phyloP scores from a whole-genome alignment of 1,140 invertebrate genomes.

The Gyrodactylus salaris region DNA sequence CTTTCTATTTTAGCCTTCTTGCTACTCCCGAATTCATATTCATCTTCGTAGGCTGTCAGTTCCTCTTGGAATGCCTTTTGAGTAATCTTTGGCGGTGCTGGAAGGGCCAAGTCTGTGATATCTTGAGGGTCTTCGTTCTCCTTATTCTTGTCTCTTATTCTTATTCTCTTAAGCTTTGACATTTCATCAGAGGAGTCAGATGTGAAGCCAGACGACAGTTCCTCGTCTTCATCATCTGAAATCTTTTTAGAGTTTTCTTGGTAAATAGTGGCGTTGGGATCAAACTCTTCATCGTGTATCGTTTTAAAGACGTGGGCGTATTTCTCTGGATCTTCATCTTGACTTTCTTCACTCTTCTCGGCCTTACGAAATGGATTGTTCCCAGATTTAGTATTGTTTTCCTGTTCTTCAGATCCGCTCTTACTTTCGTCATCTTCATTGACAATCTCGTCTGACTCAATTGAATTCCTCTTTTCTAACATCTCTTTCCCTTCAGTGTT shows the following conservation, averaged over 20 bases:
- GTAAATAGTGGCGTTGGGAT: neutral
- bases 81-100: neutral
- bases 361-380: conserved; percentile 6
- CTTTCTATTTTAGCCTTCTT: neutral
- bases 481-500: neutral
- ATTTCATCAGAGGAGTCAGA: neutral
- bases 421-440: neutral
- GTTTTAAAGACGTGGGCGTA: neutral
- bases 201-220: neutral
- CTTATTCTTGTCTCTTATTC: neutral
- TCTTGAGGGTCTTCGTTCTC: neutral
- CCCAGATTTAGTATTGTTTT: neutral
- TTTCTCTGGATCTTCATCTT: neutral
- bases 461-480: neutral
- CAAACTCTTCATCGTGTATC: neutral
- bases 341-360: neutral
- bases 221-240: neutral
- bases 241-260: neutral
- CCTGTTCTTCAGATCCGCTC: neutral
- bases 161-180: neutral
- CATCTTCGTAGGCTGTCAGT: neutral
- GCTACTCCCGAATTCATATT: neutral
- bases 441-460: neutral
- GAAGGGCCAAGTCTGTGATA: neutral
- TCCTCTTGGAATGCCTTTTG: neutral